Evolutionary conservation across 2,888 invertebrate genomes (phyloP).

Genomic region (Gastrophysa polygoni): DNA sequence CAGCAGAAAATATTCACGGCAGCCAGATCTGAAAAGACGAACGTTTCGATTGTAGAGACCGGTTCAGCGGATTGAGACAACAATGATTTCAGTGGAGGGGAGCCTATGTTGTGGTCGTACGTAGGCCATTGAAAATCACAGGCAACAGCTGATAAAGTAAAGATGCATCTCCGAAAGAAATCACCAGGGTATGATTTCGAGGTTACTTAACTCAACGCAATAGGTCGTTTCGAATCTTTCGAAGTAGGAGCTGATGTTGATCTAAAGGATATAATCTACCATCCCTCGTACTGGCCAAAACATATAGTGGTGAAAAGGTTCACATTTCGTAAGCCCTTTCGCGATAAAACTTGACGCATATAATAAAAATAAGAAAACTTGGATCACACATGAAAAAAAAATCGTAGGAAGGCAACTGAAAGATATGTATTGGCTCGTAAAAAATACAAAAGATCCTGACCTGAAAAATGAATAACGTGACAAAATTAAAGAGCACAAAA

Average conservation of each 20-base stretch:
- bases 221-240: conserved; percentile 4
- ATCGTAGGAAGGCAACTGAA: neutral
- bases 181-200: neutral
- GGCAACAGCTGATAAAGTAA: conserved; percentile 4
- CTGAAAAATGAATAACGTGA: neutral
- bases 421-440: neutral
- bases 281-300: conserved; percentile 2
- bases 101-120: conserved; percentile 4
- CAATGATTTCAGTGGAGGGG: conserved; percentile 1
- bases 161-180: neutral
- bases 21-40: neutral
- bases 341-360: neutral
- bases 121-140: conserved; percentile 2
- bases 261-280: neutral
- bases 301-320: neutral
- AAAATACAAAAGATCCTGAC: neutral
- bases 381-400: neutral
- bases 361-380: neutral
- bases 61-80: neutral
- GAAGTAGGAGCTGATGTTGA: conserved; percentile 1
- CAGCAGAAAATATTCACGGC: neutral
- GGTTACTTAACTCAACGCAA: neutral
- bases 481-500: neutral
- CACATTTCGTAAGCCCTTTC: neutral
- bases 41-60: conserved; percentile 3